Percentiles rank a stretch among this genome's conserved stretches.
These are phyloP conservation scores for Cotesia typhae DNA, from an alignment of 1,140 invertebrate genomes.

Conservation along the genomic window DNA sequence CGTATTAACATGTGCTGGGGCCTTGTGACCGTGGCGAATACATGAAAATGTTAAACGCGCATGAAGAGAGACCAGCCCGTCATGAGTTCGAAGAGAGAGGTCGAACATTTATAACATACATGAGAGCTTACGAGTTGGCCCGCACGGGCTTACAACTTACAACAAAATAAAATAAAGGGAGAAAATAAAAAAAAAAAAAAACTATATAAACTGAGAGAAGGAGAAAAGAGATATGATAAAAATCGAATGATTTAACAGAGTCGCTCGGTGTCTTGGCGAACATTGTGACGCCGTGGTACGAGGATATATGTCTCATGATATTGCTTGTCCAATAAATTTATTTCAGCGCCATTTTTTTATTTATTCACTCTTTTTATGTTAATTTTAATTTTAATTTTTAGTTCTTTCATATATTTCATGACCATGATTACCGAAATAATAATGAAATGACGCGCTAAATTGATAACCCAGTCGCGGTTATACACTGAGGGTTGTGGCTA, in stretches of 20 bases:
- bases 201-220: background rate
- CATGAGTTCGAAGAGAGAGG: constrained; percentile 19
- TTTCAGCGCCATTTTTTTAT: constrained; percentile 21
- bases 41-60: constrained; percentile 41
- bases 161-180: constrained; percentile 12
- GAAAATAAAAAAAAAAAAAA: background rate
- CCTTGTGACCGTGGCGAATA: constrained; percentile 38
- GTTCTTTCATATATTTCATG: background rate
- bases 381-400: constrained; percentile 20
- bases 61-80: constrained; percentile 29
- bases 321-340: constrained; percentile 41
- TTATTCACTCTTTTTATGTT: constrained; percentile 24
- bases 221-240: constrained; percentile 33
- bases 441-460: no score
- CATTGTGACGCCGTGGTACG: constrained; percentile 40
- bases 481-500: no score
- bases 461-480: no score
- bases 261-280: constrained; percentile 29
- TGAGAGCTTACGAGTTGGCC: constrained; percentile 33
- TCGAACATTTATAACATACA: constrained; percentile 33
- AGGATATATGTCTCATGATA: constrained; percentile 40
- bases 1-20: constrained; percentile 37
- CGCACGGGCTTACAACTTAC: constrained; percentile 26
- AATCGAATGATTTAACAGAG: constrained; percentile 43
- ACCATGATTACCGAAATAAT: no score